Percentiles rank a stretch among this genome's conserved stretches.
Conservation (phyloP, 2,888 invertebrate genomes). For the Myopa testacea region DNA sequence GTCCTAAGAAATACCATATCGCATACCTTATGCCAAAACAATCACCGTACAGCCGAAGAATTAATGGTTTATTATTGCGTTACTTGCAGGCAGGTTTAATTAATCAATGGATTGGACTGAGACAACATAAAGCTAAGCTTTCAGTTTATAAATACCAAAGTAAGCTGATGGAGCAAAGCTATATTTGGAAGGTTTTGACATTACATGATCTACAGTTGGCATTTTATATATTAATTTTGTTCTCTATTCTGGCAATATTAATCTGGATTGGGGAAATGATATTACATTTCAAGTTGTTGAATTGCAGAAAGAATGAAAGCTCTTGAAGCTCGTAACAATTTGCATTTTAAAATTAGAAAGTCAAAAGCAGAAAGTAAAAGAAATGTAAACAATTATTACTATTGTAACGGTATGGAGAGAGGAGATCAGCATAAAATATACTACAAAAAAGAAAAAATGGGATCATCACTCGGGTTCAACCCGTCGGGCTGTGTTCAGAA, state of each 20-base stretch:
- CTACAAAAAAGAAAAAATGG: too few relatives aligned
- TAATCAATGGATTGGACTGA: slow-evolving; percentile 62
- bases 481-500: too few relatives aligned
- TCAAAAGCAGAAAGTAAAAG: too few relatives aligned
- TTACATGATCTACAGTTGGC: slow-evolving; percentile 64
- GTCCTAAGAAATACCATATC: slow-evolving; percentile 66
- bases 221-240: slow-evolving; percentile 62
- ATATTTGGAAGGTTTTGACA: slow-evolving; percentile 61
- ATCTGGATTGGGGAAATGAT: slow-evolving; percentile 10
- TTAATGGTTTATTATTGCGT: slow-evolving; percentile 60
- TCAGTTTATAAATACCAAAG: slow-evolving; percentile 54
- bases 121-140: slow-evolving; percentile 58
- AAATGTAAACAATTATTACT: too few relatives aligned
- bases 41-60: slow-evolving; percentile 59
- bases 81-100: slow-evolving; percentile 63
- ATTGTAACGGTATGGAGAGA: too few relatives aligned
- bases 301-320: too few relatives aligned
- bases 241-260: slow-evolving; percentile 52
- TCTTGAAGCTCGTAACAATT: too few relatives aligned
- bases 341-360: too few relatives aligned
- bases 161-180: slow-evolving; percentile 51
- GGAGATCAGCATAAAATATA: too few relatives aligned
- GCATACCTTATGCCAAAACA: slow-evolving; percentile 62
- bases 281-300: background rate
- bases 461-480: too few relatives aligned